Evolutionary conservation across 2,888 invertebrate genomes (phyloP).

Genomic region (Agrotis exclamationis): DNA sequence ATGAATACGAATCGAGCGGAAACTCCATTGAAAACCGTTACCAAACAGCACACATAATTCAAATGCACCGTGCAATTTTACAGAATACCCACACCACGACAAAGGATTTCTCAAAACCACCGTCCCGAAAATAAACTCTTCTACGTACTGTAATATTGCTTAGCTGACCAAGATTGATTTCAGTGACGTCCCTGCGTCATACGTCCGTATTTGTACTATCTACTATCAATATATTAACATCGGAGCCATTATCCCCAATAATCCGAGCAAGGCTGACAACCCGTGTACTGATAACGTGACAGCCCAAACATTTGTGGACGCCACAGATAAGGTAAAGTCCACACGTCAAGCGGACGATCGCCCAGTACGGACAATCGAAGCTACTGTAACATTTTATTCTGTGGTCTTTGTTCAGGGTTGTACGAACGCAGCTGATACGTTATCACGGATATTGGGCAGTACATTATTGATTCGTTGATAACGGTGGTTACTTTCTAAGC

Average conservation of each 20-base stretch:
- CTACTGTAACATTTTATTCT: slow-evolving; percentile 75
- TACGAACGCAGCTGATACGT: slow-evolving; percentile 75
- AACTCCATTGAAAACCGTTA: slow-evolving; percentile 45
- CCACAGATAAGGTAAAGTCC: slow-evolving; percentile 73
- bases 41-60: slow-evolving; percentile 32
- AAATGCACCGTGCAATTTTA: slow-evolving; percentile 53
- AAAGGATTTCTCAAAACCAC: slow-evolving; percentile 54
- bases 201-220: slow-evolving; percentile 67
- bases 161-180: slow-evolving; percentile 48
- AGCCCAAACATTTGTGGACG: slow-evolving; percentile 71
- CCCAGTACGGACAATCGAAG: slow-evolving; percentile 63
- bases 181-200: slow-evolving; percentile 44
- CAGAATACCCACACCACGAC: slow-evolving; percentile 46
- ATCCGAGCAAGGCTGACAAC: slow-evolving; percentile 76
- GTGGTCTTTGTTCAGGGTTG: slow-evolving; percentile 78
- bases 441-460: slow-evolving; percentile 81
- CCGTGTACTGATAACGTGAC: slow-evolving; percentile 70
- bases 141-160: slow-evolving; percentile 25
- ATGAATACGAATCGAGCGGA: slow-evolving; percentile 42
- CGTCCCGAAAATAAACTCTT: slow-evolving; percentile 33
- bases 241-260: slow-evolving; percentile 80
- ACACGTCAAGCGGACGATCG: slow-evolving; percentile 40
- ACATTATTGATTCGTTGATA: slow-evolving; percentile 89
- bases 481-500: slow-evolving; percentile 78
- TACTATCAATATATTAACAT: slow-evolving; percentile 74